A percentile compares a stretch with the other conserved stretches of the same genome.
phyloP scores from a whole-genome alignment of 2,113 vertebrate species.

The Myrmophylax atrothorax region DNA sequence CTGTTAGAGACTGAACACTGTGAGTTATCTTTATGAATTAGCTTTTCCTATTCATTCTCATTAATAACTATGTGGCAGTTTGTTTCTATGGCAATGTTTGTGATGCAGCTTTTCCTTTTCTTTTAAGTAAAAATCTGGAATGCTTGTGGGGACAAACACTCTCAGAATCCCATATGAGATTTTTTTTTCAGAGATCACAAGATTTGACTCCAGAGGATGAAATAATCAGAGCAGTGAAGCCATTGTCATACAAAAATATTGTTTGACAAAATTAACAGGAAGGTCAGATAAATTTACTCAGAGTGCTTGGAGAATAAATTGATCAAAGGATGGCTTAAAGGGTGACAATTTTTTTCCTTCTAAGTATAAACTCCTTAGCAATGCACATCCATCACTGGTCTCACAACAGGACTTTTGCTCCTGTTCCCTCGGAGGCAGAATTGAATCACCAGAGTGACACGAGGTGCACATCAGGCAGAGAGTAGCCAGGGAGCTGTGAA shows the following conservation, averaged over 20 bases:
- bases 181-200: neutral
- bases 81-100: slow-evolving; percentile 35
- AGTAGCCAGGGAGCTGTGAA: neutral
- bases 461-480: neutral
- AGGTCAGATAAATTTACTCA: slow-evolving; percentile 5
- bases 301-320: slow-evolving; percentile 2
- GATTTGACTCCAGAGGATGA: neutral
- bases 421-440: neutral
- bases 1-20: neutral
- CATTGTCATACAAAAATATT: neutral
- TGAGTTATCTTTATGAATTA: neutral
- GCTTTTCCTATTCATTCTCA: slow-evolving; percentile 1
- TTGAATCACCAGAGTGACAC: neutral
- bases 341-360: neutral
- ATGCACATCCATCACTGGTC: neutral
- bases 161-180: neutral
- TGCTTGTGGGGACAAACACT: neutral
- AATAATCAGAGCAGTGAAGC: neutral
- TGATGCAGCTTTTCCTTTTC: neutral
- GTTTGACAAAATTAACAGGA: slow-evolving; percentile 34
- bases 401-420: neutral
- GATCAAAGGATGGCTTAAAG: slow-evolving; percentile 18
- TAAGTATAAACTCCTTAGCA: neutral
- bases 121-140: neutral
- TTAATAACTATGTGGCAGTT: neutral